Base-by-base conservation (phyloP, 2,888 invertebrate genomes). In the Caenorhabditis zanzibari region DNA sequence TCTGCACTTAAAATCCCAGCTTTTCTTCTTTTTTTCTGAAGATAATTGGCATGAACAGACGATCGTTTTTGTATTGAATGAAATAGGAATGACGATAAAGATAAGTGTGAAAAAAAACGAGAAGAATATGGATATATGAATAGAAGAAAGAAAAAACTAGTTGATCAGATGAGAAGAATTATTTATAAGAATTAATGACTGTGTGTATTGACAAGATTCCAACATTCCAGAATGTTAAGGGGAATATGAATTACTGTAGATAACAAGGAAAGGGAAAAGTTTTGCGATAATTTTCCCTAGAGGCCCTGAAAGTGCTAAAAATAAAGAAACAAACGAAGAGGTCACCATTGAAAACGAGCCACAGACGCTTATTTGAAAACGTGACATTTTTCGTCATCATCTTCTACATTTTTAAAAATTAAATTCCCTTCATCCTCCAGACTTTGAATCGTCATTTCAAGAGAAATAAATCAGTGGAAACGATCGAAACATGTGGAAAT, bases 71-170 rank as follows among this genome's bases (percentile, higher is more conserved):
- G 54, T 41, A 22, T 26, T 61, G 47, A 61, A 32, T 32, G 7
- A 61, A n/a, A n/a, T n/a, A 35, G 47, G 61, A 61, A 47, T 58
- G 69, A 41, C 24, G 41, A 54, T 22, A 3, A 56, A 71, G 71
- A 71, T 71, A 71, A 71, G 71, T 71, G 71, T 71, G 71, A n/a
- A 71, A 71, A 71, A 71, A 56, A 61, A 61, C 58, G 58, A 71
- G 71, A 56, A 54, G 58, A 71, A 56, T 38, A 69, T 68, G n/a
- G 32, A 32, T 56, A 54, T 38, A 41, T 61, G 28, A 14, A 58
- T 28, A 47, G 41, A 12, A 47, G 38, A 22, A n/a, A 52, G 52
- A 63, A 63, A 63, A 73, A 73, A 73, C 73, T 63, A 63, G 73
- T 73, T 63, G 73, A 73, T 63, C 52, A 41, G 49, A 24, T 0